Evolutionary conservation across 2,113 vertebrate species (phyloP).

Genomic region (Mesocricetus auratus): DNA sequence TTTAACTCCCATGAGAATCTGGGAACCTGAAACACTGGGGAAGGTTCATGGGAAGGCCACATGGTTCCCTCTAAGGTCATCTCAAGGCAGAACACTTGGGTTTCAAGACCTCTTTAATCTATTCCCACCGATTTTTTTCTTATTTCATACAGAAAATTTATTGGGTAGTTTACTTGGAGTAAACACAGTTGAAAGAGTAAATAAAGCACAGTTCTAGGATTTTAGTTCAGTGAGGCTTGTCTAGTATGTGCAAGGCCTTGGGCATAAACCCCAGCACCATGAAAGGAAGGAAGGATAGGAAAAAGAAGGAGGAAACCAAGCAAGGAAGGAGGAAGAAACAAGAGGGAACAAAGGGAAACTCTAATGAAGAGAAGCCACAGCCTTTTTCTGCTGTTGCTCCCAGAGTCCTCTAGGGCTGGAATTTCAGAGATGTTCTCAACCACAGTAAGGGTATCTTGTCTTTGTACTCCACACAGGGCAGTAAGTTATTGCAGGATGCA

Average conservation of each 20-base stretch:
- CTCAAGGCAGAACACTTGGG: neutral
- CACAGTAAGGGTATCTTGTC: neutral
- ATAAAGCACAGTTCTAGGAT: neutral
- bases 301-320: neutral
- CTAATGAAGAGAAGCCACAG: neutral
- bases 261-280: neutral
- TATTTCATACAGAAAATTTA: neutral
- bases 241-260: neutral
- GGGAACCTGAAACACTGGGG: neutral
- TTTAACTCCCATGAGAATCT: neutral
- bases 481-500: neutral
- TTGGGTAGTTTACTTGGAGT: neutral
- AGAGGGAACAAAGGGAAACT: neutral
- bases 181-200: neutral
- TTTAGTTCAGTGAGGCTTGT: neutral
- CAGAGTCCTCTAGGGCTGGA: neutral
- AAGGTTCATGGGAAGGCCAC: neutral
- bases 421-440: conserved; percentile 14
- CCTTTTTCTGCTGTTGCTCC: conserved; percentile 19
- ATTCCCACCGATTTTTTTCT: neutral
- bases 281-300: neutral
- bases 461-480: neutral
- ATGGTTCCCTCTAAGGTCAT: neutral
- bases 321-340: neutral
- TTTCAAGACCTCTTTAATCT: neutral